Evolutionary conservation across 2,113 vertebrate genomes (phyloP), one percentile per base, ranked within the genome.

Genomic region (Corythoichthys intestinalis): DNA sequence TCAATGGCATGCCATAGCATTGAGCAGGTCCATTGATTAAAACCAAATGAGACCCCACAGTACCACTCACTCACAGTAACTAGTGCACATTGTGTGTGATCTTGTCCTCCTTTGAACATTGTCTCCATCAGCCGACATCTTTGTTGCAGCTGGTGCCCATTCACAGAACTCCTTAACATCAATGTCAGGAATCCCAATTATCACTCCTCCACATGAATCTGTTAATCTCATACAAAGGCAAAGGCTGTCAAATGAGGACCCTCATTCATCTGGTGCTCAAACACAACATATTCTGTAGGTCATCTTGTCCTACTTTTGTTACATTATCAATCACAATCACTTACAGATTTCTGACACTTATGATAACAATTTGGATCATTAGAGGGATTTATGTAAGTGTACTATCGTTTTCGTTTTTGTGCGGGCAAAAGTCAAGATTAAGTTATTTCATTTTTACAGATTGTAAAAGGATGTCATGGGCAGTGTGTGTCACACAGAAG

Each of bases 21-120:
- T 85, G 87, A 88, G 81, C 65, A 48, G 81, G 65, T 80, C 85
- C 85, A 89, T 83, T 86, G 89, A 89, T 89, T 89, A 84, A 86
- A 87, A 71, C 66, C 75, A 82, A 90, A 85, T 72, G 63, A 84
- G 83, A 85, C 69, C 70, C 74, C 58, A 72, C 68, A 6, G 5
- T 10, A 65, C 62, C 67, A 28, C 50, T 56, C 65, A 47, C 72
- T 72, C 69, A 44, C 66, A 61, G 64, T 67, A 67, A 76, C 85
- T 70, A 70, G 66, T 76, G 67, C 68, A 65, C 69, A 80, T 70
- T 69, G 46, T 76, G 78, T 84, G 81, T 85, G 61, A 81, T 85
- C 65, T 66, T 15, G 48, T 81, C 76, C 67, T 79, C 61, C 54
- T 83, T 80, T 62, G 53, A 83, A 66, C 67, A 78, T 81, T 75